A percentile compares a stretch with the other conserved stretches of the same genome.
Conservation (phyloP, 2,113 vertebrate genomes). For the Meriones unguiculatus region DNA sequence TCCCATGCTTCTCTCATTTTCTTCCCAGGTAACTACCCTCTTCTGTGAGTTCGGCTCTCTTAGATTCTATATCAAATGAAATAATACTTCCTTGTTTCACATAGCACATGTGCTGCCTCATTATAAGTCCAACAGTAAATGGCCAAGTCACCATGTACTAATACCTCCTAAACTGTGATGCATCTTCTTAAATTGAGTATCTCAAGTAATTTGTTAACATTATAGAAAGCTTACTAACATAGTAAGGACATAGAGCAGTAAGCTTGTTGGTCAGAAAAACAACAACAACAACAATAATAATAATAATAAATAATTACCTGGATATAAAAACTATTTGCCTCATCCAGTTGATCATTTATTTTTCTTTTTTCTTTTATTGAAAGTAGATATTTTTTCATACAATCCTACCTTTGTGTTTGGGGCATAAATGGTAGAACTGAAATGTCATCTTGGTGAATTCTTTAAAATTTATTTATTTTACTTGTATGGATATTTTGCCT, state of each 20-base stretch:
- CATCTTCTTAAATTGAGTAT: background rate
- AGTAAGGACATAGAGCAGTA: background rate
- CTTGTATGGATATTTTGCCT: too few species aligned
- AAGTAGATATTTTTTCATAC: too few species aligned
- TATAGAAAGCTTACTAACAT: background rate
- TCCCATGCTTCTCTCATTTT: rapidly evolving
- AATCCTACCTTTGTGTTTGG: too few species aligned
- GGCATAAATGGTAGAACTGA: too few species aligned
- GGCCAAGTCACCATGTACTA: background rate
- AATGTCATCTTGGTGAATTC: too few species aligned
- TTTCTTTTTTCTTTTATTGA: too few species aligned
- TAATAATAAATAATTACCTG: slow-evolving; percentile 30
- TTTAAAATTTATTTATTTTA: too few species aligned
- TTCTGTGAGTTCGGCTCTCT: background rate
- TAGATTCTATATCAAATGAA: background rate
- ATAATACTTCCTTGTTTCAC: background rate
- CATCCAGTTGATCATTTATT: slow-evolving; percentile 23
- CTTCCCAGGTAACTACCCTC: background rate
- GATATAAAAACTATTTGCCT: slow-evolving; percentile 16
- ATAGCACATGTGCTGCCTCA: background rate
- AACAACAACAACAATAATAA: background rate
- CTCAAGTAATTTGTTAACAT: background rate
- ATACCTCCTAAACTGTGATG: background rate
- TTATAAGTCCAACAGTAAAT: background rate
- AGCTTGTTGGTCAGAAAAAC: background rate